Percentiles rank a stretch among this genome's conserved stretches.
Evolutionary conservation across 2,113 vertebrate genomes (phyloP).

Genomic region (Dromiciops gliroides): DNA sequence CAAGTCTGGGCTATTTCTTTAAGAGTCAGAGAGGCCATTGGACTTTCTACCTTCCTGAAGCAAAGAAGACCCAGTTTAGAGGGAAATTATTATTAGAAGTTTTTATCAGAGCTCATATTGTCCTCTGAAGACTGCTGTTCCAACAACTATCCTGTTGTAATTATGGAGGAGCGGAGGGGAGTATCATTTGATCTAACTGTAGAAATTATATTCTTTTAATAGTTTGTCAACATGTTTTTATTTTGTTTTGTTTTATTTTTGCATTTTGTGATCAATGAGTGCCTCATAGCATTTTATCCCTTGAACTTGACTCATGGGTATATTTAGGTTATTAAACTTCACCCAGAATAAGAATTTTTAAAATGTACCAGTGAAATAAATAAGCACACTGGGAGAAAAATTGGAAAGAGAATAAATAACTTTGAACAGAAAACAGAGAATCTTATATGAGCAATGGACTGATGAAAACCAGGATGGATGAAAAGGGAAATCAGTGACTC

Average conservation of each 20-base stretch:
- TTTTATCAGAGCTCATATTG: background rate
- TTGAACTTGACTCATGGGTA: background rate
- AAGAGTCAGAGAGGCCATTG: background rate
- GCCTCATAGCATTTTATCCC: background rate
- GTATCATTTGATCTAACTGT: background rate
- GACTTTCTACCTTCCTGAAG: background rate
- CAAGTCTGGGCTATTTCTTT: background rate
- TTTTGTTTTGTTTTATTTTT: background rate
- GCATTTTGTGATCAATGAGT: background rate
- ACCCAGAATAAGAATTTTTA: background rate
- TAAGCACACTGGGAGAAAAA: too few relatives aligned
- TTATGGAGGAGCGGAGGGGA: background rate
- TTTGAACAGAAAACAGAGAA: too few relatives aligned
- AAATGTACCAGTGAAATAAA: too few relatives aligned
- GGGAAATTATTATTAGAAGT: background rate
- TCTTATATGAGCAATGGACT: too few relatives aligned
- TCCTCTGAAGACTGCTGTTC: background rate
- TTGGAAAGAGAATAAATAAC: too few relatives aligned
- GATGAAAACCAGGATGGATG: too few relatives aligned
- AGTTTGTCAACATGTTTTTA: background rate
- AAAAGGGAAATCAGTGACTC: too few relatives aligned
- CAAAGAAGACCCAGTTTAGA: background rate
- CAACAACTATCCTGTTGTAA: background rate
- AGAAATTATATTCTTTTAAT: background rate
- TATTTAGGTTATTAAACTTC: background rate